Base-by-base conservation (phyloP, 2,113 vertebrate species). In the Triplophysa rosa region DNA sequence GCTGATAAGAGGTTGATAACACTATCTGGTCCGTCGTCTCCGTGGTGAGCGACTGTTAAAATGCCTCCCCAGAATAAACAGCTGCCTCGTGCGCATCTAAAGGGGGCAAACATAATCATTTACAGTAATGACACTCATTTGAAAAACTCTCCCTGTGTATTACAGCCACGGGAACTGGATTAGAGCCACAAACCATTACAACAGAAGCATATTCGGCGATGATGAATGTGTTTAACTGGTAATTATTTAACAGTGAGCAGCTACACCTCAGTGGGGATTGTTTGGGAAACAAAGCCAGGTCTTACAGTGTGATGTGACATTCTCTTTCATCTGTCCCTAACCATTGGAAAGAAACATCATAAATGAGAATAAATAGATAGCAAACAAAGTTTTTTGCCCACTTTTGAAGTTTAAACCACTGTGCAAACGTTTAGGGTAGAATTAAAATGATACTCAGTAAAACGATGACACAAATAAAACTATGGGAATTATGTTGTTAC, bases 91-190 rank as follows among this genome's bases (percentile, higher is more conserved):
- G 67, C 66, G 61, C 45, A 64, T 72, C 63, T 24, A 73, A 74
- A 58, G 70, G 63, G 69, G 64, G 62, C 64, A 80, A 80, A 73
- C 64, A 70, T 80, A 74, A 66, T 73, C 70, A 80, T 80, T 80
- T 73, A 74, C 69, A 80, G 40, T 74, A 72, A 73, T 71, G 69
- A 74, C 69, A 80, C 49, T 74, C 59, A 42, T 72, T 80, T 65
- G 78, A 80, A 80, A 74, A 80, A 65, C 68, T 80, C 59, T 72
- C 47, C 23, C 47, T 40, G 70, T 29, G 45, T 80, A 29, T 56
- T 65, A 80, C 69, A 74, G 69, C 37, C 69, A 74, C 54, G 33
- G 77, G 68, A 80, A 64, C 59, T 80, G 61, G 59, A 80, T 72
- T 29, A 42, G 33, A 66, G 49, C 71, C 79, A 59, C 68, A 73